Evolutionary conservation across 2,888 invertebrate genomes (phyloP).

Genomic region (Diplolepis rosae): DNA sequence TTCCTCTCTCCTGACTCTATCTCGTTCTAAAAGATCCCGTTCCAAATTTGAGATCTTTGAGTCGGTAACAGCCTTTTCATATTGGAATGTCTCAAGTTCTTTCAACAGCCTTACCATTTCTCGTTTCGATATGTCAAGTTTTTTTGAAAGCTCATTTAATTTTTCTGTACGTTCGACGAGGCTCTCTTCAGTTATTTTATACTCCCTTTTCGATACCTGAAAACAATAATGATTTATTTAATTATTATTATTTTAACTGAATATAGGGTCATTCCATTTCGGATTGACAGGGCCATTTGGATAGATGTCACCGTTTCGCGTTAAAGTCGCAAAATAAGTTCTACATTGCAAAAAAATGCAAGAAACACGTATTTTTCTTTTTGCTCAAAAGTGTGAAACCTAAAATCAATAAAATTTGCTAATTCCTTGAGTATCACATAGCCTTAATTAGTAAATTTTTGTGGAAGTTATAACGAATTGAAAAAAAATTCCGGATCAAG

Average conservation of each 20-base stretch:
- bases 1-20: constrained; percentile 53
- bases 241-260: background rate
- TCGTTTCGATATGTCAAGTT: constrained; percentile 54
- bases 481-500: too few relatives aligned
- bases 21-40: constrained; percentile 54
- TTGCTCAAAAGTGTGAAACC: too few relatives aligned
- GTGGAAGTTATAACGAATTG: too few relatives aligned
- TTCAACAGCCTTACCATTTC: constrained; percentile 58
- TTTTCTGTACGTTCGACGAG: constrained; percentile 51
- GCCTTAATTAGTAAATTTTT: too few relatives aligned
- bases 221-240: background rate
- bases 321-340: background rate
- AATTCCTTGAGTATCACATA: too few relatives aligned
- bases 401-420: too few relatives aligned
- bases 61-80: constrained; percentile 58
- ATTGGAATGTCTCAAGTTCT: constrained; percentile 58
- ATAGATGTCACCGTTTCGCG: too few relatives aligned
- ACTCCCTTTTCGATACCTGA: constrained; percentile 53
- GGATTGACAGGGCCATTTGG: too few relatives aligned
- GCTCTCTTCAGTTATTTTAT: constrained; percentile 49
- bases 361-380: too few relatives aligned
- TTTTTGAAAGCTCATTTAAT: constrained; percentile 48
- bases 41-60: constrained; percentile 59
- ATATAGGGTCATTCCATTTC: background rate
- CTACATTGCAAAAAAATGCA: background rate